Percentiles rank a stretch among this genome's conserved stretches.
Evolutionary conservation across 1,140 invertebrate species (phyloP).

Genomic region (Brachionus rotundiformis): DNA sequence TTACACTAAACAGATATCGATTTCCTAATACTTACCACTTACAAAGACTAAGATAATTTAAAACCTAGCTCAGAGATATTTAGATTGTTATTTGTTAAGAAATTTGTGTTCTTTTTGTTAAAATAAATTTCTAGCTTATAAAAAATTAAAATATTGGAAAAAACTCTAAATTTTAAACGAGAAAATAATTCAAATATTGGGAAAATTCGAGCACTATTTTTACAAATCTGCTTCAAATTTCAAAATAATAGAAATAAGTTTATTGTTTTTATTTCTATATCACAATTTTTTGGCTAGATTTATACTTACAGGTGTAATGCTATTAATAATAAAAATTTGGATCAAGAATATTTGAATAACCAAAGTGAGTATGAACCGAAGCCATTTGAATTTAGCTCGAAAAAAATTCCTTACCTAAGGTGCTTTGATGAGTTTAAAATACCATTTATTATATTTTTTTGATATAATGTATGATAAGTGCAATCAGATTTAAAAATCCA

Average conservation of each 20-base stretch:
- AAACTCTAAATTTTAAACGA: not conserved
- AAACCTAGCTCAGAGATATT: not conserved
- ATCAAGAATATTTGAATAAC: slow-evolving; percentile 5
- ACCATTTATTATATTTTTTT: not conserved
- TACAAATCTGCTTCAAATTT: not conserved
- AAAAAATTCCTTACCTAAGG: not conserved
- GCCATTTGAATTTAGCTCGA: not conserved
- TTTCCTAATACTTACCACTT: not conserved
- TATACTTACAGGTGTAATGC: not conserved
- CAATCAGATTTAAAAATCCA: not conserved
- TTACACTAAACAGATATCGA: slow-evolving; percentile 39
- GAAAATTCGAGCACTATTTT: not conserved
- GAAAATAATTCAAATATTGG: not conserved
- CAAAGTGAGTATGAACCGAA: not conserved
- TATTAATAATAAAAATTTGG: not conserved
- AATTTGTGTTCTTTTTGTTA: not conserved
- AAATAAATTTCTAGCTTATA: slow-evolving; percentile 11
- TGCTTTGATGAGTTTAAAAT: not conserved
- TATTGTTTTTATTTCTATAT: not conserved
- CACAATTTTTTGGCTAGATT: not conserved
- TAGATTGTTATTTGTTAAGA: not conserved
- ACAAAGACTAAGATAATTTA: not conserved
- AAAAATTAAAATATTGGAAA: not conserved
- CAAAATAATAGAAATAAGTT: not conserved
- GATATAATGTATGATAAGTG: not conserved